Base-by-base conservation (phyloP, 2,888 invertebrate species). In the Euspilapteryx auroguttella region DNA sequence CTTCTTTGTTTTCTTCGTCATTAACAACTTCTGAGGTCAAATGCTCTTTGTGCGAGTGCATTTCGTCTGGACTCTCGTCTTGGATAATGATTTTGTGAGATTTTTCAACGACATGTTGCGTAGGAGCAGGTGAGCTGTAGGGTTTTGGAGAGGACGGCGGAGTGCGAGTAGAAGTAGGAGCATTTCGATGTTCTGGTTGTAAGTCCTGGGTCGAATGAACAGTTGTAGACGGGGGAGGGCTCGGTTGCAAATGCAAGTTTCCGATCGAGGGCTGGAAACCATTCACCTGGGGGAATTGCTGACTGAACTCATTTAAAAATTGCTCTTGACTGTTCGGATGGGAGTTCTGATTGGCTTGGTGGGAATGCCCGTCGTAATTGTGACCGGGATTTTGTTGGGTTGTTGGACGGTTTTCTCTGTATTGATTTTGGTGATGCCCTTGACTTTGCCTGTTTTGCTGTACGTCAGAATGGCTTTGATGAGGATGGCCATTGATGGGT, bases 1-100 rank as follows among this genome's bases (percentile, higher is more conserved):
- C 58, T 39, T 77, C 76, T 24, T 49, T 63, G 28, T 71, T 64
- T 37, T 62, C 59, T 33, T 66, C 62, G n/a, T 54, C 48, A 13
- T 54, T 50, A 1, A 56, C 41, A 34, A 55, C 51, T 41, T 59
- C 52, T 14, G 52, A 55, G 27, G 48, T 47, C 30, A 56, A 44
- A 36, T 65, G 52, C 37, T 64, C 63, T 29, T 47, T 45, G 11
- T 54, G 45, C 27, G 49, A 47, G 14, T 58, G 54, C 31, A 47
- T 49, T 34, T 57, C 58, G 20, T 63, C 56, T 1, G 64, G 58
- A 6, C 55, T 42, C 42, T 68, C 64, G 24, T 49, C 61, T 32
- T 64, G 52, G 21, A 64, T 57, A 28, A 63, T 56, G 13, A 66
- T 48, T 12, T 46, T 54, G 41, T 65, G 62, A 1, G 58, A 50